Base-by-base conservation (phyloP, 2,113 vertebrate species). In the Gasterosteus nipponicus region DNA sequence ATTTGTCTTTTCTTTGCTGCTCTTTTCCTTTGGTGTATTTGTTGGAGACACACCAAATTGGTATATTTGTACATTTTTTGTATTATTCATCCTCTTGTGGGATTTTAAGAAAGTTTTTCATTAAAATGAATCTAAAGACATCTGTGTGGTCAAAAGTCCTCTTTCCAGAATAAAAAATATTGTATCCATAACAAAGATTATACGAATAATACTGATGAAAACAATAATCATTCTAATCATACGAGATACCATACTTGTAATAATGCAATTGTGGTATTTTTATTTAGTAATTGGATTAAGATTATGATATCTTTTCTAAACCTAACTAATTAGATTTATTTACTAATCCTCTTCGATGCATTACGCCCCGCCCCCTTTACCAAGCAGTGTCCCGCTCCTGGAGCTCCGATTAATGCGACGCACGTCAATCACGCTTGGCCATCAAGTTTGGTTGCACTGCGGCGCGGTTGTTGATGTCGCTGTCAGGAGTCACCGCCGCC, bases 401-500 rank as follows among this genome's bases (percentile, higher is more conserved):
- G 54, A 41, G 29, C 69, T 84, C 3, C 84, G 80, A 92, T 92
- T 92, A 88, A 89, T 51, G 1, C 2, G 70, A 0, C 2, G 6
- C 0, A 1, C 66, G 73, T 78, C 84, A 59, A 16, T 88, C 67
- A 57, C 2, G 60, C 4, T 46, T 1, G 7, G 0, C 1, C 22
- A 74, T 51, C 83, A 82, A 0, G 88, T 29, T 87, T 16, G 89
- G 88, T 87, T 92, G 84, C 56, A 19, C 73, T 0, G 31, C 5
- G 2, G 5, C 54, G 18, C 4, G 77, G 64, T 53, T 75, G 73
- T 86, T 90, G 88, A 85, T 11, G 80, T 66, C 3, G 33, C 70
- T 46, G 77, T 92, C 91, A 92, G 71, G 82, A 93, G 84, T 93
- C 89, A 91, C 11, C 11, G 6, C 3, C 31, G 16, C 4, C 1